A percentile compares a stretch with the other conserved stretches of the same genome.
These are phyloP conservation scores for Pongo pygmaeus DNA, from an alignment of 2,113 vertebrate genomes.

Conservation along the genomic window DNA sequence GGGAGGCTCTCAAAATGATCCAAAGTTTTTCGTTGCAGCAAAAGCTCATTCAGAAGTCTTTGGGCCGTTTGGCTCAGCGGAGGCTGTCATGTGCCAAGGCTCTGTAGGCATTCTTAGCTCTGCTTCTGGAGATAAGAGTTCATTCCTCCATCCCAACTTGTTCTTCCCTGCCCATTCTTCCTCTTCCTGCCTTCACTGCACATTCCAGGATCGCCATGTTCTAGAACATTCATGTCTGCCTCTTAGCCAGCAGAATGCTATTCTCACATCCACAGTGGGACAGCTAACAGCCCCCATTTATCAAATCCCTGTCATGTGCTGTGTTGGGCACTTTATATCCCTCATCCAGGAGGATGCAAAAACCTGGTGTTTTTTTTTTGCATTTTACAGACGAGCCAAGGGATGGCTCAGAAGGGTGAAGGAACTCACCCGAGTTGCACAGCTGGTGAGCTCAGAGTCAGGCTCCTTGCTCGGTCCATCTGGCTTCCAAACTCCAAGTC, in stretches of 20 bases:
- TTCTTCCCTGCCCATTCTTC: background rate
- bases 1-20: background rate
- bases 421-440: background rate
- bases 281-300: background rate
- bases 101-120: background rate
- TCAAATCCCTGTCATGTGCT: background rate
- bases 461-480: background rate
- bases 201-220: background rate
- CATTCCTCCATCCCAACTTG: background rate
- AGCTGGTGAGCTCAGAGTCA: background rate
- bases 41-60: background rate
- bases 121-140: background rate
- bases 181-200: background rate
- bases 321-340: background rate
- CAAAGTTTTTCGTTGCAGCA: background rate
- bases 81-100: background rate
- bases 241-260: background rate
- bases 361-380: too few relatives aligned
- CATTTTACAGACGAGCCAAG: background rate
- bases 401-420: background rate
- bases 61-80: background rate
- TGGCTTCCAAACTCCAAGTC: background rate
- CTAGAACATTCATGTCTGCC: background rate
- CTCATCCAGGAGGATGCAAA: background rate
- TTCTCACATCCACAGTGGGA: background rate